Base-by-base conservation (phyloP, 2,797 vertebrate species). In the Momotus momota region DNA sequence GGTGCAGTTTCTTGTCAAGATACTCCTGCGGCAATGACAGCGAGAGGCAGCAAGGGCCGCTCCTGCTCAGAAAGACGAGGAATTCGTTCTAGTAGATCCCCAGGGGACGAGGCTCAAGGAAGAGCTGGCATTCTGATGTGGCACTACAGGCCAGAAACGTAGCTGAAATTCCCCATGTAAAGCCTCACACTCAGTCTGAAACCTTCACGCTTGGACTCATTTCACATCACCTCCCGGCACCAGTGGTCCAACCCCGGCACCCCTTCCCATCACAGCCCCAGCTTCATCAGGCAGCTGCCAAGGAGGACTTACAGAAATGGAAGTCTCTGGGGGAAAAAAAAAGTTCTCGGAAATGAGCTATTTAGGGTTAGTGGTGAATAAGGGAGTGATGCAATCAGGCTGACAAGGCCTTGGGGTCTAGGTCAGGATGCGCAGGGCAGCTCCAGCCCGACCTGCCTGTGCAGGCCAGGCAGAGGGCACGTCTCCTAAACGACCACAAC, bases 361-460 rank as follows among this genome's bases (percentile, higher is more conserved):
- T 27, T 75, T 33, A 8, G 33, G 45, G 33, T 27, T 10, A 43
- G 49, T 3, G 25, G 35, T 2, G 33, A 80, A 14, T 21, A 33
- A 54, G 43, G 0, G 0, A 60, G 31, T 0, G 0, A 19, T 0
- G 45, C 40, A 8, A 8, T 7, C 1, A 12, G 41, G 64, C 46
- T 69, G 77, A 6, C 6, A 1, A 2, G 4, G 55, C 61, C 46
- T 4, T 2, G 12, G 15, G 38, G 5, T 49, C 33, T 0, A 16
- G 31, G 49, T 40, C 61, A 87, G 86, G 62, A 55, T 8, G 43
- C n/a, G 14, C 11, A 8, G 72, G 52, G 23, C 80, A 72, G 57
- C 71, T 79, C 65, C 4, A 2, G 38, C 22, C 38, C 1, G 0
- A 35, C 11, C 35, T 33, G 73, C 26, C 14, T 4, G 0, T 1